Evolutionary conservation across 2,113 vertebrate species (phyloP), one percentile per base, ranked within the genome.

Genomic region (Ictidomys tridecemlineatus): DNA sequence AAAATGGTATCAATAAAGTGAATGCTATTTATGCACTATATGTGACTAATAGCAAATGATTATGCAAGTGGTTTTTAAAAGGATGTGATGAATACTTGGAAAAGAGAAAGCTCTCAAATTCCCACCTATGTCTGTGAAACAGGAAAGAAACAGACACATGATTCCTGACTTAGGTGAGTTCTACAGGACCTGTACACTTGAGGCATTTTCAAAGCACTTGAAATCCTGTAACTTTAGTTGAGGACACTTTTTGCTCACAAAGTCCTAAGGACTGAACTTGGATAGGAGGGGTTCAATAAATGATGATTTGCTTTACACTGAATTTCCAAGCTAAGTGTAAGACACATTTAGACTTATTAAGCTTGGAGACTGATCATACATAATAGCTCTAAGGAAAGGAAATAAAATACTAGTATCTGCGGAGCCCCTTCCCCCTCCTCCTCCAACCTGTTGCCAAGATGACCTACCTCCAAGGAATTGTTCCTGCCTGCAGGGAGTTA

Each of bases 201-300:
- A 8, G 45, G 4, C 39, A 34, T 83, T 89, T 51, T 76, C 37
- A 85, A 88, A 56, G 34, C 45, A 77, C 76, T 53, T 34, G 20
- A 28, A 72, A 94, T 83, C 72, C 72, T 37, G 22, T 0, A 63
- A 70, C 45, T 92, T 88, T 34, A 26, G 58, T 28, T 76, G 53
- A 86, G 70, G 48, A 61, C 63, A 73, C 3, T 22, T 89, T 39
- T 92, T 28, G 9, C 67, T 76, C 73, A 89, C 58, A 80, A 37
- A 80, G 61, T 37, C 56, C 77, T 83, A 5, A 28, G 72, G 48
- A 13, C 22, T 45, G 13, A 51, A 84, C 18, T 73, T 7, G 2
- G 76, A 56, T n/a, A 94, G 58, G 70, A 93, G 73, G 24, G 88
- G 78, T 65, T 95, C 74, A 84, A 37, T 86, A 96, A 97, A 94